These are phyloP conservation scores for Hemibagrus guttatus DNA, from an alignment of 2,797 vertebrate species.

Conservation along the genomic window DNA sequence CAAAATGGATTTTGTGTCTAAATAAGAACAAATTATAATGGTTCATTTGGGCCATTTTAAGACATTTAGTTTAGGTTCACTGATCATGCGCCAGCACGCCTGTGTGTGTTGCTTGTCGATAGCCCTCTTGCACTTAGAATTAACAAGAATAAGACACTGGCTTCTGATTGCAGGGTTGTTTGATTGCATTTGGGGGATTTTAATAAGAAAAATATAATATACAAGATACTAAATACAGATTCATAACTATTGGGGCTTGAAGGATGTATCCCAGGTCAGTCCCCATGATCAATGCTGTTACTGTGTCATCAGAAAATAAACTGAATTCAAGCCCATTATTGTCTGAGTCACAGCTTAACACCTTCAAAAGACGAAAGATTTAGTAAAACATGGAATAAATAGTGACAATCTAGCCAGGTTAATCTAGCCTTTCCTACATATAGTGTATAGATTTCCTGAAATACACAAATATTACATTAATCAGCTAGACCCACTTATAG, in stretches of 20 bases:
- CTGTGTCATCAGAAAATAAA: not conserved
- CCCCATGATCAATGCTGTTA: not conserved
- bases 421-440: not conserved
- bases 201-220: conserved; percentile 6
- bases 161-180: not conserved
- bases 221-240: conserved; percentile 15
- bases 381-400: too few relatives aligned
- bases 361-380: not conserved
- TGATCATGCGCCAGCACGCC: conserved; percentile 40
- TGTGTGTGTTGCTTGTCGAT: conserved; percentile 1
- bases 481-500: not conserved
- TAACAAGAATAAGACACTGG: conserved; percentile 31
- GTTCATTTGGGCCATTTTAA: conserved; percentile 58
- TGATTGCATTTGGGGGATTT: not conserved
- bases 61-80: conserved; percentile 62
- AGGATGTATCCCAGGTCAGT: not conserved
- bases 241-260: not conserved
- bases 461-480: not conserved
- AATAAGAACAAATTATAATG: conserved; percentile 56
- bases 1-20: conserved; percentile 31
- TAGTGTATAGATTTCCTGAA: not conserved
- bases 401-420: too few relatives aligned
- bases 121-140: conserved; percentile 17
- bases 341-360: not conserved
- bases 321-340: not conserved